Base-by-base conservation (phyloP, 2,113 vertebrate species). In the Dasyurus viverrinus region DNA sequence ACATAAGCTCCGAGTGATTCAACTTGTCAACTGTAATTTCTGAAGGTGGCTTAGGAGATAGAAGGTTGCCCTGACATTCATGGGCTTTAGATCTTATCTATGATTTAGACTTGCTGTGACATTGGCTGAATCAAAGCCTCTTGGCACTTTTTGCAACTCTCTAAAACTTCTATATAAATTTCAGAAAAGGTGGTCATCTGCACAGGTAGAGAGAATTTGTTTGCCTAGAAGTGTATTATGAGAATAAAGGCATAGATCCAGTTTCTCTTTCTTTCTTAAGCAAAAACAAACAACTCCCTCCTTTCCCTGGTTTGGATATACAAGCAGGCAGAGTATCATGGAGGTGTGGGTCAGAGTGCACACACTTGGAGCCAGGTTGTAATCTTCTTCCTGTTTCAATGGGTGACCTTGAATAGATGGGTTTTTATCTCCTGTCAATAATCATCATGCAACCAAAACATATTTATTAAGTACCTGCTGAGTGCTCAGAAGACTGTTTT, bases 191-290 rank as follows among this genome's bases (percentile, higher is more conserved):
- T 84, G 68, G n/a, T 26, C 90, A 68, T 54, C 3, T 50, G 14
- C 36, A n/a, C 50, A 52, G 11, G 53, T 84, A 42, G 36, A 42
- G 55, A 92, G 47, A 89, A 36, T 94, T 93, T 92, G 50, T 53
- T 96, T 94, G 89, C 6, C 60, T 76, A n/a, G 26, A 23, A 19
- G 23, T 25, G 23, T 84, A 10, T n/a, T 42, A 8, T 84, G 68
- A n/a, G n/a, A 42, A 42, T 84, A 36, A 76, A 76, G 36, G 68
- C n/a, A 8, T 19, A 42, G 68, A 54, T 84, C 89, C n/a, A 47
- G 90, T 27, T 95, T 96, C 42, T 12, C 42, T 95, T 96, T 54
- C 92, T 92, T 23, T 92, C 36, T 4, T 55, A 89, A 95, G 53
- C 8, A 12, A 23, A 48, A 91, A 96, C 19, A 84, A 60, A 48